Base-by-base conservation (phyloP, 2,888 invertebrate species). In the Drosophila sordidula region DNA sequence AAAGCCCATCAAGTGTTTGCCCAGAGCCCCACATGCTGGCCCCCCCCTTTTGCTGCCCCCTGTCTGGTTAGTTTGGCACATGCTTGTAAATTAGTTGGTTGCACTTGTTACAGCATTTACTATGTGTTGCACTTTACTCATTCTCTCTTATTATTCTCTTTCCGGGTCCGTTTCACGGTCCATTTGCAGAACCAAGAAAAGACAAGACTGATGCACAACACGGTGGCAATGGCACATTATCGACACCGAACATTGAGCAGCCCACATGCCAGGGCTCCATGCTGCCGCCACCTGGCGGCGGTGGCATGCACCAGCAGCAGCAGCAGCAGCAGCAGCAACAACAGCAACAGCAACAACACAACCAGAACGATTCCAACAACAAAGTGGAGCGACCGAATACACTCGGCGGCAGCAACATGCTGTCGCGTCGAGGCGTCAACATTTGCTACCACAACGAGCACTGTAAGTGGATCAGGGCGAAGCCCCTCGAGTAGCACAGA, bases 181-280 rank as follows among this genome's bases (percentile, higher is more conserved):
- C 87, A 85, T 73, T 84, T 95, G 36, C 95, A 97, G 97, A 97
- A 95, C 96, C 96, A 95, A 96, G 96, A 95, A 97, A 97, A 95
- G 97, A 97, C 94, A 97, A 97, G 95, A 95, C 95, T 95, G 97
- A 97, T 93, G 94, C 91, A 90, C 91, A 86, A 86, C 89, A 91
- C 81, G 91, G 91, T 89, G 91, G 92, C 86, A 90, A 94, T 93
- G 95, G 94, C 92, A 94, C 94, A 83, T 83, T 84, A 88, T 92
- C 95, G 90, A 94, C 95, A 90, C 94, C 94, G 77, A 94, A 93
- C 89, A 93, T 93, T 88, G 95, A 93, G 72, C 92, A 92, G 85
- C 90, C 92, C 75, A 90, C 90, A 85, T 90, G 91, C 87, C 92
- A 92, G 83, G 91, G 91, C 72, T 91, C 92, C 51, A 90, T 92